Evolutionary conservation across 1,140 invertebrate species (phyloP), one percentile per base, ranked within the genome.

Genomic region (Maniola jurtina): DNA sequence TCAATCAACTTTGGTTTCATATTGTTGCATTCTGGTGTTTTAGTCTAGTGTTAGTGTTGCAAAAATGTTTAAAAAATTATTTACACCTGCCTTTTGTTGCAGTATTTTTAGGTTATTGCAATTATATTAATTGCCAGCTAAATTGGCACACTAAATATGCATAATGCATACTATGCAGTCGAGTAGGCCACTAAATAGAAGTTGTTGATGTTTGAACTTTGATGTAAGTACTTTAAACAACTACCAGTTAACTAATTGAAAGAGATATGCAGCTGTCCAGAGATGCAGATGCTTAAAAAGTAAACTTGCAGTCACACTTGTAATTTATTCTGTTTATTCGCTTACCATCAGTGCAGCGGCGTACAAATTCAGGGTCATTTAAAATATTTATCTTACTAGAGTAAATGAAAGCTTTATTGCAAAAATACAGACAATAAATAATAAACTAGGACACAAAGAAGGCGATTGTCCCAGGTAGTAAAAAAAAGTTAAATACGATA

Each of bases 161-260:
- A 47, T n/a, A 38, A 38, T 11, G 38, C 5, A n/a, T 45, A 11
- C 2, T 45, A 45, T 13, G 42, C 42, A 45, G 38, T 38, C 38
- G 38, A 38, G 13, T 45, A 1, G 42, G 42, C 42, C 13, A 13
- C 42, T 45, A 45, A 45, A 45, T 45, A 13, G 11, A 45, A 2
- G 1, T 11, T 45, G 9, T 2, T 13, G n/a, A 16, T 50, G 48
- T 50, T 50, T 15, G 48, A 50, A 50, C 14, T 50, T 45, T 45
- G 13, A 50, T 9, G 48, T n/a, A n/a, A n/a, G n/a, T 50, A 50
- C 48, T 50, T 16, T 6, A 16, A 16, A 13, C 48, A 50, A 6
- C 15, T 25, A 25, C 6, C 48, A 50, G 16, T 50, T 50, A 16
- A 50, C 48, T 50, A 50, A 50, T 50, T 50, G 48, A 50, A 14